Evolutionary conservation across 1,140 invertebrate species (phyloP).

Genomic region (Protaetia brevitarsis): DNA sequence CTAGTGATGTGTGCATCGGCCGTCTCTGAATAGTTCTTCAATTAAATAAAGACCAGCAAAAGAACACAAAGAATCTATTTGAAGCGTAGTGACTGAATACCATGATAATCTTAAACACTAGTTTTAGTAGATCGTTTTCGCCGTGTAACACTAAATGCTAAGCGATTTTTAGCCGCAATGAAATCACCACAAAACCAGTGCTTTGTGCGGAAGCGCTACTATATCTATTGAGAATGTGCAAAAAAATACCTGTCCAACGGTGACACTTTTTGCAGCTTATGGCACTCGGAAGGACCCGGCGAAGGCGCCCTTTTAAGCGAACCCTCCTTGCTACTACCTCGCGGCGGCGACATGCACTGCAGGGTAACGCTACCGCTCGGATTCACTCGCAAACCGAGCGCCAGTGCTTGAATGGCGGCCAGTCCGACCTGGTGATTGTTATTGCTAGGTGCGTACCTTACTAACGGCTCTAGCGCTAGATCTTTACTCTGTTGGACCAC

Average conservation of each 20-base stretch:
- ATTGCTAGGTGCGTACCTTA: slow-evolving; percentile 48
- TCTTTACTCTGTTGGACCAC: slow-evolving; percentile 54
- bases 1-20: no score
- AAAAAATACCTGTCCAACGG: slow-evolving; percentile 46
- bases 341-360: slow-evolving; percentile 44
- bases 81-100: no score
- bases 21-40: no score
- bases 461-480: slow-evolving; percentile 46
- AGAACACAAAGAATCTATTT: no score
- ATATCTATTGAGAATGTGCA: background rate
- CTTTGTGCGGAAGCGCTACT: slow-evolving; percentile 6
- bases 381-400: slow-evolving; percentile 47
- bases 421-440: slow-evolving; percentile 62
- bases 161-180: background rate
- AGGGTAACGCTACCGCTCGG: slow-evolving; percentile 45
- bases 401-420: slow-evolving; percentile 61
- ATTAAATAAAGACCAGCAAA: no score
- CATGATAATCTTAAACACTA: no score
- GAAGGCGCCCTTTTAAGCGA: slow-evolving; percentile 45
- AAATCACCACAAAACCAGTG: background rate
- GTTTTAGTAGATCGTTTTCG: no score
- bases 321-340: slow-evolving; percentile 48
- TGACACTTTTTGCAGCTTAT: slow-evolving; percentile 47
- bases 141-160: background rate
- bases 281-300: slow-evolving; percentile 40